Conservation (phyloP, 2,113 vertebrate species). For the Paramisgurnus dabryanus region DNA sequence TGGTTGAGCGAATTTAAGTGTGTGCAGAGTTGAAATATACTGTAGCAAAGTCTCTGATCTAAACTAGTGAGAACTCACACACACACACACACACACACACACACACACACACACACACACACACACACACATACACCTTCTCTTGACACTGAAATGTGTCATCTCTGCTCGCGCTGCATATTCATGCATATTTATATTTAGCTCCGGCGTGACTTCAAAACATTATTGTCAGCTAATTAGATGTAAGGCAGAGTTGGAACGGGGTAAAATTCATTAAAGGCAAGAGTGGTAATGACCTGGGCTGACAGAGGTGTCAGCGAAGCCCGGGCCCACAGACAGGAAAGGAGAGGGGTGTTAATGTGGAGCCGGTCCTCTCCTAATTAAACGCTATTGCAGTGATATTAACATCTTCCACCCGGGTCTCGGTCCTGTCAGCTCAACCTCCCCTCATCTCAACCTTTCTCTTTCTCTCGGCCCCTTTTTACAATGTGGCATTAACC, state of each 20-base stretch:
- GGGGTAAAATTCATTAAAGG: conserved; percentile 97
- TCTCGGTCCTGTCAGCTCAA: conserved; percentile 57
- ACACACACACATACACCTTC: conserved; percentile 21
- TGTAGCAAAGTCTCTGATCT: conserved; percentile 73
- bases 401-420: conserved; percentile 86
- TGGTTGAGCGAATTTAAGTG: conserved; percentile 41
- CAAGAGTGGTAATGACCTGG: conserved; percentile 94
- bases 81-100: conserved; percentile 38
- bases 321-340: conserved; percentile 59
- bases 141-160: conserved; percentile 67
- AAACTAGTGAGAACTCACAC: conserved; percentile 66
- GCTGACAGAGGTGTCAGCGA: conserved; percentile 97
- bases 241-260: conserved; percentile 91
- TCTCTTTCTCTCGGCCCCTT: conserved; percentile 53
- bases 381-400: conserved; percentile 99
- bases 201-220: conserved; percentile 86
- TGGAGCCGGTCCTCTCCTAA: conserved; percentile 90
- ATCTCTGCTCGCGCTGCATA: conserved; percentile 79
- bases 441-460: conserved; percentile 48
- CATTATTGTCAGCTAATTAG: conserved; percentile 99
- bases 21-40: conserved; percentile 61
- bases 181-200: conserved; percentile 99
- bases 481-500: conserved; percentile 61
- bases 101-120: conserved; percentile 56
- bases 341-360: conserved; percentile 83